Evolutionary conservation across 2,113 vertebrate species (phyloP).

Genomic region (Menidia beryllina): DNA sequence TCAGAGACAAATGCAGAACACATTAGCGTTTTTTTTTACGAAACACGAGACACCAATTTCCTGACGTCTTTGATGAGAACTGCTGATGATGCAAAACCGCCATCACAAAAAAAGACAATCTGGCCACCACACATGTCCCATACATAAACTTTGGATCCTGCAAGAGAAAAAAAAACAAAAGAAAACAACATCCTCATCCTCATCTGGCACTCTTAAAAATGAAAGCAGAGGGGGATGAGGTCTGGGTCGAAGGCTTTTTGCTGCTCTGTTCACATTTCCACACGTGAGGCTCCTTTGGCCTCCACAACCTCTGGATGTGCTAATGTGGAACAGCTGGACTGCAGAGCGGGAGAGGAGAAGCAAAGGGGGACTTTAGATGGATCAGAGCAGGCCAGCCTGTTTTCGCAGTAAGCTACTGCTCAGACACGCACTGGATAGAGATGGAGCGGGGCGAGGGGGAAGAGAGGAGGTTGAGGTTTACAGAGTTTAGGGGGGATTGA

Average conservation of each 20-base stretch:
- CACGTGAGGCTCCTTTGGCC: constrained; percentile 52
- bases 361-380: constrained; percentile 66
- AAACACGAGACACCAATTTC: constrained; percentile 41
- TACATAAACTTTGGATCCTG: constrained; percentile 31
- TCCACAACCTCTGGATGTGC: constrained; percentile 64
- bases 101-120: constrained; percentile 37
- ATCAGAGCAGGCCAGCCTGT: constrained; percentile 64
- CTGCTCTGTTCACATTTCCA: constrained; percentile 60
- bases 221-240: constrained; percentile 40
- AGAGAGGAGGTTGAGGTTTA: constrained; percentile 30
- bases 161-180: constrained; percentile 37
- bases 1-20: constrained; percentile 52
- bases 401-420: constrained; percentile 63
- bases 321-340: constrained; percentile 83
- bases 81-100: constrained; percentile 23
- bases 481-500: constrained; percentile 36
- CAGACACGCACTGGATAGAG: constrained; percentile 59
- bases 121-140: constrained; percentile 15
- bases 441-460: constrained; percentile 20
- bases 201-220: constrained; percentile 28
- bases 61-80: constrained; percentile 18
- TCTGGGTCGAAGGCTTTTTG: constrained; percentile 25
- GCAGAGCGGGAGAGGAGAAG: constrained; percentile 63
- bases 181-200: constrained; percentile 35
- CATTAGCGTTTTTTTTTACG: constrained; percentile 41